Conservation (phyloP, 2,113 vertebrate species). For the Edolisoma coerulescens region DNA sequence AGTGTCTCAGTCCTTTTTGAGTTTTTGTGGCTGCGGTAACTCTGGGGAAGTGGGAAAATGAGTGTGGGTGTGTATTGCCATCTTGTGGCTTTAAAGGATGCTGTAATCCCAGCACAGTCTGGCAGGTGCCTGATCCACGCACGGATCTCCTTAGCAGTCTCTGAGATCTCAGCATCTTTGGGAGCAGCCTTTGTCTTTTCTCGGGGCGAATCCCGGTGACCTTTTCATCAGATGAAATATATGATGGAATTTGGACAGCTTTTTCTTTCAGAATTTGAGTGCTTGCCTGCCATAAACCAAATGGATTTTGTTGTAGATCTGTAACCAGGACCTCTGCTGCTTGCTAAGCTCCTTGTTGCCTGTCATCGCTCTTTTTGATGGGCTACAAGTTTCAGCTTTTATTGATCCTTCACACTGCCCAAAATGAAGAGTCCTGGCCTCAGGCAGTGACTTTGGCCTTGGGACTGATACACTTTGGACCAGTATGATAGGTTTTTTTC, state of each 20-base stretch:
- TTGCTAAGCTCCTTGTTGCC: background rate
- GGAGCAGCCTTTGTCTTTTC: background rate
- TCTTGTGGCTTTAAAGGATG: constrained; percentile 28
- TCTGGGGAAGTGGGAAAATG: background rate
- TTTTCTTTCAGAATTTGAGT: background rate
- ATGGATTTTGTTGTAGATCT: background rate
- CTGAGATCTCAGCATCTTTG: background rate
- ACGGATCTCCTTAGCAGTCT: background rate
- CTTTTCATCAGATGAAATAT: background rate
- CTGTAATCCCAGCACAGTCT: background rate
- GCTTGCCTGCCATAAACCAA: background rate
- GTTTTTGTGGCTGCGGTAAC: background rate
- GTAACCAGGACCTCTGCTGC: background rate
- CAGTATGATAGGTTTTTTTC: background rate
- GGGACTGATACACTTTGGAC: background rate
- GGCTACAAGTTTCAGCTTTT: background rate
- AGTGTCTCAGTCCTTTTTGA: background rate
- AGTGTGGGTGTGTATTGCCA: constrained; percentile 24
- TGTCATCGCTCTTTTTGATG: background rate
- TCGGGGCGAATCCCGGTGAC: background rate
- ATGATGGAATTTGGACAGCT: background rate
- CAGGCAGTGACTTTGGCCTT: background rate
- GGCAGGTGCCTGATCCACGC: background rate
- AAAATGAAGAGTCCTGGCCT: background rate
- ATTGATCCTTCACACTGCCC: background rate